phyloP scores from a whole-genome alignment of 2,888 invertebrate genomes.

The Athalia circularis region DNA sequence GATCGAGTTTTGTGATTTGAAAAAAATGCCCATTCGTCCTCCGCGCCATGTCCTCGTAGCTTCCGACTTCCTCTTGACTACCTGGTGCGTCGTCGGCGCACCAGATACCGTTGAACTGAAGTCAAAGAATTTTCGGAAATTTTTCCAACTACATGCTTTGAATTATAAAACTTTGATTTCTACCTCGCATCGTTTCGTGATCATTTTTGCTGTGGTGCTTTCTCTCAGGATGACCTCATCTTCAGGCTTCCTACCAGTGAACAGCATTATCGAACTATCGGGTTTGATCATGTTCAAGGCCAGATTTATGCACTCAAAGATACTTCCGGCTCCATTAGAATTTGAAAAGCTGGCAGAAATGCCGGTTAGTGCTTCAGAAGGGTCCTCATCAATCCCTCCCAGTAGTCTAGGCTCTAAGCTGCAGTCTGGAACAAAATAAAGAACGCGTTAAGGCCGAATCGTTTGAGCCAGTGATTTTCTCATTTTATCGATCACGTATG shows the following conservation, averaged over 20 bases:
- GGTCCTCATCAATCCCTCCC: neutral
- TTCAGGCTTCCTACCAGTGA: conserved; percentile 46
- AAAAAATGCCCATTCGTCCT: conserved; percentile 20
- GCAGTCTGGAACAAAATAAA: conserved; percentile 19
- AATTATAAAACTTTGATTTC: neutral
- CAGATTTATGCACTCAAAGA: conserved; percentile 33
- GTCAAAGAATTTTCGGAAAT: neutral
- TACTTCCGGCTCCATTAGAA: neutral
- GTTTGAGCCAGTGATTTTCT: neutral
- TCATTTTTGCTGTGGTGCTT: conserved; percentile 39
- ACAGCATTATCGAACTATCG: conserved; percentile 47
- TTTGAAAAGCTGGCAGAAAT: neutral
- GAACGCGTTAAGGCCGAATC: neutral
- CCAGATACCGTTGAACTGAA: conserved; percentile 32
- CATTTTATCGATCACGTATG: too few species aligned
- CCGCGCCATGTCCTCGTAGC: conserved; percentile 14
- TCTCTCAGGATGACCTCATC: conserved; percentile 36
- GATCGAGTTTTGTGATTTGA: conserved; percentile 39
- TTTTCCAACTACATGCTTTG: neutral
- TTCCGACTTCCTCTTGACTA: neutral
- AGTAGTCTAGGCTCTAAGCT: neutral
- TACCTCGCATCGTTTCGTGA: conserved; percentile 21
- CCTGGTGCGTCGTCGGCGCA: conserved; percentile 13
- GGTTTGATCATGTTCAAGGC: conserved; percentile 43
- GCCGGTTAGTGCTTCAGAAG: conserved; percentile 4